These are phyloP conservation scores for Limnothrissa miodon DNA, from an alignment of 2,113 vertebrate genomes.

Conservation along the genomic window DNA sequence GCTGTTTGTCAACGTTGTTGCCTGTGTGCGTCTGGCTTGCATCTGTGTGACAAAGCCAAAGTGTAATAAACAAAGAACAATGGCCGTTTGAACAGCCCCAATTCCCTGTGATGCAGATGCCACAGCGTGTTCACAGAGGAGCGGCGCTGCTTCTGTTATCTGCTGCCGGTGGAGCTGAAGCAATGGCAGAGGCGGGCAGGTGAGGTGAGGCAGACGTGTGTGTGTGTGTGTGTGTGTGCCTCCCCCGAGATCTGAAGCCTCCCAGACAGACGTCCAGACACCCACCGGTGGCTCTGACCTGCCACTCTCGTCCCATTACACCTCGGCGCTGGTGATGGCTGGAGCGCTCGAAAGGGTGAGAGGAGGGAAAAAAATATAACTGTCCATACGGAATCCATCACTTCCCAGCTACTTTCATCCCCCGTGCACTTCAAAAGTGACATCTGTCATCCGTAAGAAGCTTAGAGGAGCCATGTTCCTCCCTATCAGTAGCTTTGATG, in stretches of 20 bases:
- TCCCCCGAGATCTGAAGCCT: slow-evolving; percentile 52
- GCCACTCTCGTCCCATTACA: slow-evolving; percentile 66
- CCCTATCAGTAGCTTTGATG: slow-evolving; percentile 76
- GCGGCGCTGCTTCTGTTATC: neutral
- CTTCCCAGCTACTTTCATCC: slow-evolving; percentile 74
- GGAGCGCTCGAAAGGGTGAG: slow-evolving; percentile 46
- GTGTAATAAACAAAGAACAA: slow-evolving; percentile 18
- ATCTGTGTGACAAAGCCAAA: neutral
- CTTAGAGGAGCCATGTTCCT: slow-evolving; percentile 77
- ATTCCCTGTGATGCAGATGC: slow-evolving; percentile 4
- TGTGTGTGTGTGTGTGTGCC: slow-evolving; percentile 41
- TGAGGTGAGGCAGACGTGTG: slow-evolving; percentile 45
- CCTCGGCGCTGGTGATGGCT: slow-evolving; percentile 63
- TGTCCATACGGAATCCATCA: slow-evolving; percentile 69
- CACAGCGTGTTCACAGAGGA: neutral
- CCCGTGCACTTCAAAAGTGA: slow-evolving; percentile 76
- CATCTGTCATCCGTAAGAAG: slow-evolving; percentile 77
- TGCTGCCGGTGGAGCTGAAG: slow-evolving; percentile 1
- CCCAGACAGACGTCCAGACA: slow-evolving; percentile 59
- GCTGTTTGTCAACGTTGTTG: neutral
- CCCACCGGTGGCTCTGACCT: slow-evolving; percentile 56
- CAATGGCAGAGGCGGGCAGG: slow-evolving; percentile 24
- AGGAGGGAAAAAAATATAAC: slow-evolving; percentile 41
- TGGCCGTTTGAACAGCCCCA: slow-evolving; percentile 4
- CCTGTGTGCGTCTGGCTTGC: neutral